phyloP scores from a whole-genome alignment of 2,888 invertebrate genomes.

The Listrodromus nycthemerus region DNA sequence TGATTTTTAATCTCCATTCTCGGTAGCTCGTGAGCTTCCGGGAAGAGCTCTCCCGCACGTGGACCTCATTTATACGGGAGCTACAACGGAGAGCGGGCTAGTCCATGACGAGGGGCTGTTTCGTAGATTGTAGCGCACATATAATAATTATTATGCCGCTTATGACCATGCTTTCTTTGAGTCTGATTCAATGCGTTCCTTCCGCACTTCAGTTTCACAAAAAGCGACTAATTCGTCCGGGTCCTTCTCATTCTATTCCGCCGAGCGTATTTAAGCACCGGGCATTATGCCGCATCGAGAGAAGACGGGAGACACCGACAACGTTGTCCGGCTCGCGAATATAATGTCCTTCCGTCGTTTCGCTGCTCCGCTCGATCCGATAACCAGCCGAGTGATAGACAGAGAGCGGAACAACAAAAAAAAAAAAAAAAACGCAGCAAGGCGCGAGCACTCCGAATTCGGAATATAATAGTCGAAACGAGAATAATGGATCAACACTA shows the following conservation, averaged over 20 bases:
- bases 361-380: neutral
- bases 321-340: neutral
- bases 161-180: slow-evolving; percentile 21
- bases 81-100: neutral
- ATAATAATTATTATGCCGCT: slow-evolving; percentile 38
- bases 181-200: slow-evolving; percentile 26
- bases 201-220: neutral
- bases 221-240: slow-evolving; percentile 37
- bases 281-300: slow-evolving; percentile 20
- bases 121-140: neutral
- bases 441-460: slow-evolving; percentile 20
- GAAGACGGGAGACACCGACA: slow-evolving; percentile 2
- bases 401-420: too few relatives aligned
- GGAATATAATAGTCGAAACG: slow-evolving; percentile 50
- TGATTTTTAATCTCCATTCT: slow-evolving; percentile 45
- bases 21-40: neutral
- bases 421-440: too few relatives aligned
- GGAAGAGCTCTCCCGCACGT: slow-evolving; percentile 18
- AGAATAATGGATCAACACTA: slow-evolving; percentile 45
- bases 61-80: neutral
- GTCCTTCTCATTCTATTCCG: slow-evolving; percentile 31
- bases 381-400: neutral
- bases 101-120: neutral
- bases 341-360: slow-evolving; percentile 1
- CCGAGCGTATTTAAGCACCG: slow-evolving; percentile 30